phyloP scores from a whole-genome alignment of 2,888 invertebrate genomes.

The Drosophila pegasa region DNA sequence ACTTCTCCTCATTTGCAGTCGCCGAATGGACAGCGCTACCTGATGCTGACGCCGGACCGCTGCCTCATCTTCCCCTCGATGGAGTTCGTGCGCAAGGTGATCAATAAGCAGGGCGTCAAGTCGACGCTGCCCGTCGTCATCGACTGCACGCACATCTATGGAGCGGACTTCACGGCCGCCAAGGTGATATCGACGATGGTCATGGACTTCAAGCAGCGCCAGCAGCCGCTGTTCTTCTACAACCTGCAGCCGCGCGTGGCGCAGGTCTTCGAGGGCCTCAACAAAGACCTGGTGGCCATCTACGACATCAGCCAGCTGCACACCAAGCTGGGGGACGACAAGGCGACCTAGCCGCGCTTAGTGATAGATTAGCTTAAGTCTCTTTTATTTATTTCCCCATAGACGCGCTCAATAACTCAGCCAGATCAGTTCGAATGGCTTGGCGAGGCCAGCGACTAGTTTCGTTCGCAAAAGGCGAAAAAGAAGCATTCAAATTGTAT shows the following conservation, averaged over 20 bases:
- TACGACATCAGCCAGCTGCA: slow-evolving; percentile 91
- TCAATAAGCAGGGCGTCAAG: slow-evolving; percentile 91
- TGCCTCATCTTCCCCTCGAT: slow-evolving; percentile 96
- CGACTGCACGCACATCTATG: slow-evolving; percentile 95
- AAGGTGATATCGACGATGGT: slow-evolving; percentile 91
- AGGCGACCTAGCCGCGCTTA: slow-evolving; percentile 63
- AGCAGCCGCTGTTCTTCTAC: slow-evolving; percentile 92
- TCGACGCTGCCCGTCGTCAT: slow-evolving; percentile 91
- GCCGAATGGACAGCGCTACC: slow-evolving; percentile 89
- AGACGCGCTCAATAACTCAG: slow-evolving; percentile 21
- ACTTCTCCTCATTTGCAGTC: slow-evolving; percentile 83
- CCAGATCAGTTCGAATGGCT: slow-evolving; percentile 51
- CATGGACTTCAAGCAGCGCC: slow-evolving; percentile 90
- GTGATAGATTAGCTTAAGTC: slow-evolving; percentile 53
- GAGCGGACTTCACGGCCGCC: slow-evolving; percentile 95
- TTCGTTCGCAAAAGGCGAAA: slow-evolving; percentile 27
- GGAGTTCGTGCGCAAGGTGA: slow-evolving; percentile 93
- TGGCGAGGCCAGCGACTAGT: slow-evolving; percentile 67
- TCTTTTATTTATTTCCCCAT: slow-evolving; percentile 53
- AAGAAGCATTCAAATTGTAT: not conserved
- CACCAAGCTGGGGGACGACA: slow-evolving; percentile 86
- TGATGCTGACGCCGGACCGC: slow-evolving; percentile 94
- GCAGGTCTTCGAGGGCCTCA: slow-evolving; percentile 92
- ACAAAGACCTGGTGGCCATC: slow-evolving; percentile 90
- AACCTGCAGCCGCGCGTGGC: slow-evolving; percentile 93